Conservation (phyloP, 2,113 vertebrate genomes). For the Odocoileus virginianus region DNA sequence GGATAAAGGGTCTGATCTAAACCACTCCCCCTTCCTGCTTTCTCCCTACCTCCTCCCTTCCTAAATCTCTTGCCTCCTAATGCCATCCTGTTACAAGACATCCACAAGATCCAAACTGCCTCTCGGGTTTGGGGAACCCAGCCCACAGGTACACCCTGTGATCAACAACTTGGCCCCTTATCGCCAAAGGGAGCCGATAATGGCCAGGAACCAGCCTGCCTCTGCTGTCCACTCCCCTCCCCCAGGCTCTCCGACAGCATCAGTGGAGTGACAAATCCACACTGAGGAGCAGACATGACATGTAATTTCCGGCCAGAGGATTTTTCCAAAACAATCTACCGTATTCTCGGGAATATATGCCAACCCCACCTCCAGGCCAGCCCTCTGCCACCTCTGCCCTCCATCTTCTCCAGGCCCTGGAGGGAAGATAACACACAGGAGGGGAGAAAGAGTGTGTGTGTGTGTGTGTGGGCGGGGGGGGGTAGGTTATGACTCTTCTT, state of each 20-base stretch:
- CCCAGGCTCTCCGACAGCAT: not conserved
- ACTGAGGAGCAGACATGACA: constrained; percentile 23
- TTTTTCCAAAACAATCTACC: constrained; percentile 62
- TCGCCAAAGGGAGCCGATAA: not conserved
- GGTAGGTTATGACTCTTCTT: not conserved
- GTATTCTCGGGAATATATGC: constrained; percentile 44
- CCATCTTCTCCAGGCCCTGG: not conserved
- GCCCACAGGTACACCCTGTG: not conserved
- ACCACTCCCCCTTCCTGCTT: not conserved
- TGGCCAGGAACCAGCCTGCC: not conserved
- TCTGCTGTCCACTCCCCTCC: not conserved
- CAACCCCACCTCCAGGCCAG: not conserved
- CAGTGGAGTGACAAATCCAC: constrained; percentile 44
- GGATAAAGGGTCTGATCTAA: not conserved
- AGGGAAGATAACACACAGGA: not conserved
- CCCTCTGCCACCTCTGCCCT: not conserved
- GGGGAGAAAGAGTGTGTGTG: not conserved
- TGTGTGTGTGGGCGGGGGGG: no score
- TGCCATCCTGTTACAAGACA: not conserved
- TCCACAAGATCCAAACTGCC: not conserved
- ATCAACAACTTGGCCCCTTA: not conserved
- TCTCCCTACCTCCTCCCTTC: not conserved
- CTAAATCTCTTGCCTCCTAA: not conserved
- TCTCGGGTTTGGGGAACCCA: not conserved
- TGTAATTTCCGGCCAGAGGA: constrained; percentile 50